Evolutionary conservation across 1,140 invertebrate genomes (phyloP), one percentile per base, ranked within the genome.

Genomic region (Drosophila lacertosa): DNA sequence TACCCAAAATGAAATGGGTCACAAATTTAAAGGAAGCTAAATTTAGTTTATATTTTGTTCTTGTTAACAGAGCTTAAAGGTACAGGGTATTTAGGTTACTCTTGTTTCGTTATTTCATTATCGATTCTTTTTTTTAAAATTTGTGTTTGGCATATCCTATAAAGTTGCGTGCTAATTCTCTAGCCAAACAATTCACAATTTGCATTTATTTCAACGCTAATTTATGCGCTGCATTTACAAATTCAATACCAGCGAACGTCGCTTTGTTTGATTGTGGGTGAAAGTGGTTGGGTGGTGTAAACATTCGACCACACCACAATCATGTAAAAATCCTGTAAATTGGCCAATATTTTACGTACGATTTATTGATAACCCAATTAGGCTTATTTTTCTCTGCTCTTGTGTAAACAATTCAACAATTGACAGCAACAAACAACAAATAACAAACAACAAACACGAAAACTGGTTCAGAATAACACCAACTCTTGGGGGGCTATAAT

Each of bases 311-410:
- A n/a, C 15, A 40, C 15, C 15, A 33, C 32, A 18, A n/a, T 29
- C 26, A 29, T 20, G 47, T 58, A 51, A 16, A 59, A 74, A 65
- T 70, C 16, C 54, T 44, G 35, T 59, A 74, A 77, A 77, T 69
- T 64, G 59, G 53, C 24, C 58, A 69, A 64, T 59, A 77, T 77
- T 77, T 64, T 50, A 57, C 40, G 29, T 69, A 59, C 71, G 66
- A 77, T 77, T 77, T 77, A 70, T 77, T 70, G 74, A 77, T 77
- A 77, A 77, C 74, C 65, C 65, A 77, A 77, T 77, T 77, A 74
- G 66, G 71, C 54, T 44, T 64, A 62, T 65, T 74, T 77, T 70
- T 55, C 29, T 53, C 29, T 53, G 39, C 48, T 44, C 58, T 35
- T 68, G 22, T 68, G 40, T 59, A 60, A 72, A 75, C 62, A 72